A percentile compares a stretch with the other conserved stretches of the same genome.
Evolutionary conservation across 2,888 invertebrate species (phyloP).

Genomic region (Agrilus biguttatus): DNA sequence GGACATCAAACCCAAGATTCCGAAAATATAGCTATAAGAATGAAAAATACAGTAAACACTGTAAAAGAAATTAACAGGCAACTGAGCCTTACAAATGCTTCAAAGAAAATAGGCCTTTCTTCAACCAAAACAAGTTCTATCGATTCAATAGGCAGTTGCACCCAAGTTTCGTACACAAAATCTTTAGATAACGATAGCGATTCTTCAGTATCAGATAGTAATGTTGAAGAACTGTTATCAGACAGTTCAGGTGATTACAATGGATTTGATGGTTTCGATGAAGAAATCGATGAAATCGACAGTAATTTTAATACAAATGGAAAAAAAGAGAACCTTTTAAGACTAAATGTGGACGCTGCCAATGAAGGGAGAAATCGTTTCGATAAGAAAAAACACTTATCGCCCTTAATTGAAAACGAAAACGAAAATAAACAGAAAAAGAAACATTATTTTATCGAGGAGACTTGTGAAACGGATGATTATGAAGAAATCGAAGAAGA

Average conservation of each 20-base stretch:
- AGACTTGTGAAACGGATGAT: constrained; percentile 24
- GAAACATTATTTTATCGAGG: constrained; percentile 17
- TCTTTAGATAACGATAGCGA: constrained; percentile 29
- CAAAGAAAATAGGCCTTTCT: constrained; percentile 11
- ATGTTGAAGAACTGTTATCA: constrained; percentile 25
- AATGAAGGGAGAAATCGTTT: constrained; percentile 3
- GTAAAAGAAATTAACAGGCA: constrained; percentile 15
- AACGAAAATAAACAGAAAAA: constrained; percentile 5
- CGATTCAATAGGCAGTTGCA: constrained; percentile 26
- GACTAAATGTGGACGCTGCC: not conserved
- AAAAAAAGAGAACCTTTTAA: constrained; percentile 10
- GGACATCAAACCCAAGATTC: not conserved
- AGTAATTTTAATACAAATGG: constrained; percentile 19
- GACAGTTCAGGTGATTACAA: constrained; percentile 20
- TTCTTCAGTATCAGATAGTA: constrained; percentile 31
- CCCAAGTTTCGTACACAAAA: constrained; percentile 29
- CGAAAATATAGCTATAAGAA: constrained; percentile 16
- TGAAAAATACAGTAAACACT: constrained; percentile 13
- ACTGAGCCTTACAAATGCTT: constrained; percentile 6
- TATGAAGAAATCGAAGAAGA: constrained; percentile 16
- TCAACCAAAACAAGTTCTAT: constrained; percentile 23
- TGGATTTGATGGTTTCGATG: constrained; percentile 19
- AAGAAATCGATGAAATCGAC: constrained; percentile 14
- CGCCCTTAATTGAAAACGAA: constrained; percentile 11
- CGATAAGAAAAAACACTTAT: constrained; percentile 14